These are phyloP conservation scores for Odontamblyopus lacepedii DNA, from an alignment of 2,797 vertebrate species.

Conservation along the genomic window DNA sequence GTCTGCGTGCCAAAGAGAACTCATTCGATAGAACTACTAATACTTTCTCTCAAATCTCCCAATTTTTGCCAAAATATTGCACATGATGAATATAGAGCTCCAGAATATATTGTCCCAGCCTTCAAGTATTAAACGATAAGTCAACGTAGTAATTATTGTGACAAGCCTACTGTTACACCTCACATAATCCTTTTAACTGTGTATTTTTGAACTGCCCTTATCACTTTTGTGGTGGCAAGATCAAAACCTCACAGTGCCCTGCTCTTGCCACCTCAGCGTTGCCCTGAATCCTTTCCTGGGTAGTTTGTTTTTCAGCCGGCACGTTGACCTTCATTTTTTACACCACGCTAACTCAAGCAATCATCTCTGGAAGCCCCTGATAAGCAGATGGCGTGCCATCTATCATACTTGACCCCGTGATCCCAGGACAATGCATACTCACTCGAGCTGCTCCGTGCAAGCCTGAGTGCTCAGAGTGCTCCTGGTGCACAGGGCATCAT, in stretches of 20 bases:
- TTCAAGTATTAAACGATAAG: too few species aligned
- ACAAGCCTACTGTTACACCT: conserved; percentile 50
- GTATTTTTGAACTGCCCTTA: conserved; percentile 65
- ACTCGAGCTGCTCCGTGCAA: conserved; percentile 39
- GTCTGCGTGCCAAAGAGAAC: too few species aligned
- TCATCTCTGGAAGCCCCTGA: conserved; percentile 72
- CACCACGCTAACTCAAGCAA: conserved; percentile 46
- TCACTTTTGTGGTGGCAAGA: conserved; percentile 68
- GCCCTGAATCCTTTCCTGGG: conserved; percentile 38
- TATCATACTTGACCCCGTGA: conserved; percentile 77
- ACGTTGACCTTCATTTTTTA: conserved; percentile 74
- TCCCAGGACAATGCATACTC: conserved; percentile 63
- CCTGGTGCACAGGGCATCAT: background rate
- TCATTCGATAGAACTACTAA: too few species aligned
- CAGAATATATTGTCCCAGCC: too few species aligned
- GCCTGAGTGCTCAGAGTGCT: conserved; percentile 13
- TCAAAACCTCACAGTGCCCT: conserved; percentile 54
- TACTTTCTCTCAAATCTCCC: too few species aligned
- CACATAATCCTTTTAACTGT: conserved; percentile 70
- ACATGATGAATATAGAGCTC: too few species aligned
- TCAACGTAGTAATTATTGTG: too few species aligned
- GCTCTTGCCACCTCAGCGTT: conserved; percentile 21
- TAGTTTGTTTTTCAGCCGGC: conserved; percentile 59
- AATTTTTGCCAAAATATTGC: too few species aligned
- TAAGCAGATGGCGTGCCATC: conserved; percentile 76